phyloP scores from a whole-genome alignment of 2,797 vertebrate species.

The Babyrousa celebensis region DNA sequence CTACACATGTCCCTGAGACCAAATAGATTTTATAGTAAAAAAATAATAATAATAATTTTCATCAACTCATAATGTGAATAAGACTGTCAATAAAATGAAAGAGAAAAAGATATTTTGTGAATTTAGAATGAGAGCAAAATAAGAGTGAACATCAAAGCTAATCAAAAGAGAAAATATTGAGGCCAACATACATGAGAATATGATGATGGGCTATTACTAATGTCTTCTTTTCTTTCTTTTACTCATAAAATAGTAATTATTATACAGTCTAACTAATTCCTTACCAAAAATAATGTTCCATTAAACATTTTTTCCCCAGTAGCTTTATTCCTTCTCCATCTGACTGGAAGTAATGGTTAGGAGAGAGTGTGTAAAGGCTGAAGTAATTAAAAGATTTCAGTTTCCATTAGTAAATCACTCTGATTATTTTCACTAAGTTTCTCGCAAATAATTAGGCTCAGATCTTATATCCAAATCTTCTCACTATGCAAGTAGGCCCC shows the following conservation, averaged over 20 bases:
- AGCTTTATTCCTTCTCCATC: background rate
- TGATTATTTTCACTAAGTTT: conserved; percentile 49
- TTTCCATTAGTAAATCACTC: conserved; percentile 31
- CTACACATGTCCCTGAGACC: background rate
- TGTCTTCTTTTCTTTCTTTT: background rate
- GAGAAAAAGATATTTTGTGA: background rate
- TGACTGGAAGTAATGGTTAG: conserved; percentile 23
- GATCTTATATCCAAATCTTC: background rate
- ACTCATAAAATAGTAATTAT: background rate
- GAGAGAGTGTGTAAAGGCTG: background rate
- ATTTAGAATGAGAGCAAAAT: background rate
- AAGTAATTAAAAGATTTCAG: conserved; percentile 20
- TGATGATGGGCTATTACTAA: background rate
- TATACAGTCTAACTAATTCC: background rate
- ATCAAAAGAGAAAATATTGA: background rate
- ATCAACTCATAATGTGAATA: background rate
- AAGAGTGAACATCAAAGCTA: conserved; percentile 13
- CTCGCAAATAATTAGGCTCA: background rate
- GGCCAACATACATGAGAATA: background rate
- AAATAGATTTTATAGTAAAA: background rate
- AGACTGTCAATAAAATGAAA: conserved; percentile 48
- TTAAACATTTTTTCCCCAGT: background rate
- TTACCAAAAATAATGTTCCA: background rate
- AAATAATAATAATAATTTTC: too few relatives aligned
- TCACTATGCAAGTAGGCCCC: background rate